Evolutionary conservation across 2,797 vertebrate species (phyloP).

Genomic region (Oreochromis grahami): DNA sequence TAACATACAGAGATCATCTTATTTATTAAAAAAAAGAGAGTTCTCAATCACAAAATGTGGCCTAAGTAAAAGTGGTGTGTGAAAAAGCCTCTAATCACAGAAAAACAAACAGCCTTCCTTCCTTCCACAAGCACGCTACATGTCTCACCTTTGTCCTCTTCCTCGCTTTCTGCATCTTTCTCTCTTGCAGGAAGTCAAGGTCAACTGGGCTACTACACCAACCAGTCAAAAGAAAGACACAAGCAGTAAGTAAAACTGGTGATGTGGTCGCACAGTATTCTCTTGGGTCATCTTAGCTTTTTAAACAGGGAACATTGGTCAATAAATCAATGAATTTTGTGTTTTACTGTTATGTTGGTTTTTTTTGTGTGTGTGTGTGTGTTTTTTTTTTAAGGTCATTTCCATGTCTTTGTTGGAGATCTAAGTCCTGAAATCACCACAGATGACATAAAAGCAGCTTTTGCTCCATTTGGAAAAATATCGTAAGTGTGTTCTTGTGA

Average conservation of each 20-base stretch:
- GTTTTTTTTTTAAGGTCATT: conserved; percentile 80
- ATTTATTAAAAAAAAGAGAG: background rate
- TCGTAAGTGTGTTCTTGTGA: conserved; percentile 82
- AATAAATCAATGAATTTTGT: background rate
- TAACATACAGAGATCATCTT: conserved; percentile 39
- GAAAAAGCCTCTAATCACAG: conserved; percentile 59
- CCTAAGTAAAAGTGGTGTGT: conserved; percentile 61
- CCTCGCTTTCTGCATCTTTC: conserved; percentile 44
- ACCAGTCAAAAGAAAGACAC: conserved; percentile 99
- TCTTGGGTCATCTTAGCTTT: background rate
- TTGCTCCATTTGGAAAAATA: conserved; percentile 96
- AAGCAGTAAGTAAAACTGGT: conserved; percentile 86
- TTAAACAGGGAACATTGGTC: background rate
- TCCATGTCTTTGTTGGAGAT: conserved; percentile 98
- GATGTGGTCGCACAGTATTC: background rate
- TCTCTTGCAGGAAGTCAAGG: conserved; percentile 92
- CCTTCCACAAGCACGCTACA: background rate
- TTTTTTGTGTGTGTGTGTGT: background rate
- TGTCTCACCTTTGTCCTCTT: conserved; percentile 28
- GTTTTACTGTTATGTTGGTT: background rate
- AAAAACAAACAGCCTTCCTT: conserved; percentile 48
- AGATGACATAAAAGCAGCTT: conserved; percentile 96
- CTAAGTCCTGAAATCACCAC: conserved; percentile 98
- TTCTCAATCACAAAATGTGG: conserved; percentile 45
- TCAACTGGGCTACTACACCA: conserved; percentile 99